Evolutionary conservation across 1,140 invertebrate species (phyloP), one percentile per base, ranked within the genome.

Genomic region (Bombus pascuorum): DNA sequence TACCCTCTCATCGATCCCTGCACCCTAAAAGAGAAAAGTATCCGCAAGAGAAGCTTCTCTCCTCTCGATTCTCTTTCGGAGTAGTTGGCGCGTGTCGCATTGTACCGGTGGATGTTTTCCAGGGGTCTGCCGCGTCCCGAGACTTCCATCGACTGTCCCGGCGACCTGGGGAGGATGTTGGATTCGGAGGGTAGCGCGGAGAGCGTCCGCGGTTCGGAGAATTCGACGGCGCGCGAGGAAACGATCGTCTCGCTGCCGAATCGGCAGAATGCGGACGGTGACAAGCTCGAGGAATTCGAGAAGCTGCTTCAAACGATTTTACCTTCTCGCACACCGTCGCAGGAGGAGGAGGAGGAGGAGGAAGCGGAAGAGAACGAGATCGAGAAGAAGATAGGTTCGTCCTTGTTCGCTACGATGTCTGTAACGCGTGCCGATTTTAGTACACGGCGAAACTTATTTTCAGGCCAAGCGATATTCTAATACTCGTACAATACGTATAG

Each of bases 241-340:
- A 80, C 44, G 80, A 32, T 15, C 12, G 86, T 85, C 47, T 25
- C 70, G 66, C 42, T 91, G 39, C 77, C 89, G 73, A 86, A 81
- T 66, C 87, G 65, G 34, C 91, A 90, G 77, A 92, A 90, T 83
- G 85, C 76, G 10, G 90, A 91, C 75, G 89, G 86, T 66, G 94
- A 94, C 87, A 94, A 94, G 71, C 90, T 93, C 44, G 92, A 94
- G 62, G 94, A 95, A 91, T 95, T 94, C 79, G 92, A 93, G 76
- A 93, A 93, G 80, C 89, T 95, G 22, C 82, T 95, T 32, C 91
- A 91, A 91, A 92, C 94, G 73, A 95, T 95, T 92, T 91, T 94
- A 81, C 92, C 92, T 34, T 92, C 92, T 12, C 87, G 88, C 10
- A 86, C 79, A 18, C 82, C 81, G 25, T 94, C 94, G 25, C 75